Percentiles rank a stretch among this genome's conserved stretches.
Evolutionary conservation across 2,888 invertebrate genomes (phyloP).

Genomic region (Trichogramma dendrolimi): DNA sequence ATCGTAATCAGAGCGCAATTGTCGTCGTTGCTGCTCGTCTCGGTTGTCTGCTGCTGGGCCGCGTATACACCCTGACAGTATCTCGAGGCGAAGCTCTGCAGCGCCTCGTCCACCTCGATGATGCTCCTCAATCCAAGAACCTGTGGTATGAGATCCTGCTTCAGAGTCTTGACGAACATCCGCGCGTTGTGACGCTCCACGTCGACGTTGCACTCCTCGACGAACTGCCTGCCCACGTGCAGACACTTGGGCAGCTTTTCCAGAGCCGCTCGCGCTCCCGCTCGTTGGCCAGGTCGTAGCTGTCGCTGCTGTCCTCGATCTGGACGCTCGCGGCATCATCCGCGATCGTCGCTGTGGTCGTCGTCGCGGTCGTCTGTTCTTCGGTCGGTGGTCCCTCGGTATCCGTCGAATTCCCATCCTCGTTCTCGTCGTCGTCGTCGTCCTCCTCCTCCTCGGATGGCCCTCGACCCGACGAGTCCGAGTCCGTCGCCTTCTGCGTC

Average conservation of each 20-base stretch:
- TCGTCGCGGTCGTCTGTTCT: constrained; percentile 40
- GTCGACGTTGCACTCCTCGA: constrained; percentile 70
- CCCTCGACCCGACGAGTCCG: constrained; percentile 49
- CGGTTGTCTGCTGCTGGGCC: constrained; percentile 38
- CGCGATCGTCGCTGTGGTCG: constrained; percentile 39
- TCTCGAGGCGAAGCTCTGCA: constrained; percentile 87
- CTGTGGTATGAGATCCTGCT: constrained; percentile 71
- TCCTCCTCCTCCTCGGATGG: constrained; percentile 46
- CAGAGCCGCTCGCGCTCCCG: constrained; percentile 53
- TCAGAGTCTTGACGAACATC: constrained; percentile 75
- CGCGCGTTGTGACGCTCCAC: constrained; percentile 82
- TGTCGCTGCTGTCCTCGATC: constrained; percentile 41
- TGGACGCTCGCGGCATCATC: constrained; percentile 42
- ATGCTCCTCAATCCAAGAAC: constrained; percentile 72
- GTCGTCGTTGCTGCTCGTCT: constrained; percentile 39
- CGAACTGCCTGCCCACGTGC: constrained; percentile 53
- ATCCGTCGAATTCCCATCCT: constrained; percentile 40
- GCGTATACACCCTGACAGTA: constrained; percentile 75
- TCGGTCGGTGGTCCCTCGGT: constrained; percentile 48
- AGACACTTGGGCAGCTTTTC: constrained; percentile 59
- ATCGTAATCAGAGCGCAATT: constrained; percentile 64
- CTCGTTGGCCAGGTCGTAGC: constrained; percentile 48
- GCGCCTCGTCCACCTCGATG: constrained; percentile 83
- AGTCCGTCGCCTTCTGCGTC: constrained; percentile 39
- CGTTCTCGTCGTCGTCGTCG: constrained; percentile 45